Evolutionary conservation across 2,888 invertebrate genomes (phyloP).

Genomic region (Leptinotarsa haldemani): DNA sequence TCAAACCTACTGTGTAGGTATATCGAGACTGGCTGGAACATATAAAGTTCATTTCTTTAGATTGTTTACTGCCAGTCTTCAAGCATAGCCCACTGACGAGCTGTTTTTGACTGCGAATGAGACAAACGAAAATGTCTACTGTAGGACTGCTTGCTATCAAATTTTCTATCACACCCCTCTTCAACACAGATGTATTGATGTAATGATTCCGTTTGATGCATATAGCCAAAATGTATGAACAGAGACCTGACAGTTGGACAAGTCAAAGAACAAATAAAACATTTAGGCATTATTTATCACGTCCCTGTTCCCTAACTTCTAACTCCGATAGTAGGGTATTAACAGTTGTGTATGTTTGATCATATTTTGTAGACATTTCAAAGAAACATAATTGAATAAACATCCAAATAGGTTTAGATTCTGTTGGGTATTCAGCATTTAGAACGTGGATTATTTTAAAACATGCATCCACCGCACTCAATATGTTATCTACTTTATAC

Average conservation of each 20-base stretch:
- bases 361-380: constrained; percentile 24
- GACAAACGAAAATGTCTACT: constrained; percentile 24
- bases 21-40: too few species aligned
- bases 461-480: constrained; percentile 25
- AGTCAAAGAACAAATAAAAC: constrained; percentile 23
- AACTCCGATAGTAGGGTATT: constrained; percentile 22
- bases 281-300: constrained; percentile 22
- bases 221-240: constrained; percentile 15
- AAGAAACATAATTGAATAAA: constrained; percentile 26
- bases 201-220: constrained; percentile 15
- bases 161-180: constrained; percentile 20
- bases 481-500: constrained; percentile 21
- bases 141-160: constrained; percentile 26
- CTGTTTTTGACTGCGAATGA: constrained; percentile 18
- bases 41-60: too few species aligned
- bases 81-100: too few species aligned
- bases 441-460: constrained; percentile 29
- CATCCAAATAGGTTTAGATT: constrained; percentile 29
- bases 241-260: constrained; percentile 20
- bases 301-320: constrained; percentile 18
- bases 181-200: constrained; percentile 21
- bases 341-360: constrained; percentile 19
- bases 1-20: too few species aligned
- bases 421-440: constrained; percentile 27
- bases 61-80: too few species aligned